These are phyloP conservation scores for Leuciscus idus DNA, from an alignment of 2,113 vertebrate species.

Conservation along the genomic window DNA sequence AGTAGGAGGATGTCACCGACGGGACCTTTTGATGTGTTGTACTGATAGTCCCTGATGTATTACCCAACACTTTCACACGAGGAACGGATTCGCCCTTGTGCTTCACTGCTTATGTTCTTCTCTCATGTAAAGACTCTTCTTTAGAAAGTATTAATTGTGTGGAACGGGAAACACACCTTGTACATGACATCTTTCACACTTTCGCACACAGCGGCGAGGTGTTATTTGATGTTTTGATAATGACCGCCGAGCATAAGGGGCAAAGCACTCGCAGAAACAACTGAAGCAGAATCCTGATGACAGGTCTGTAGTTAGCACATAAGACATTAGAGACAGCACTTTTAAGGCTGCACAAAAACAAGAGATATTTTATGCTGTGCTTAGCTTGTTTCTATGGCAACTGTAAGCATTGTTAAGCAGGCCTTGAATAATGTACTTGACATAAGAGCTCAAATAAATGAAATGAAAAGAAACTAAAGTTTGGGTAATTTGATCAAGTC, in stretches of 20 bases:
- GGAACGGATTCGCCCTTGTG: not conserved
- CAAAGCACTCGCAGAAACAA: not conserved
- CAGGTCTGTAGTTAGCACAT: conserved; percentile 9
- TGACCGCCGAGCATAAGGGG: not conserved
- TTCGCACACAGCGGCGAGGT: not conserved
- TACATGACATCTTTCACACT: not conserved
- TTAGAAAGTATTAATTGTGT: not conserved
- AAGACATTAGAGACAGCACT: not conserved
- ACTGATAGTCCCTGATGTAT: conserved; percentile 18
- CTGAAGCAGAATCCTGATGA: not conserved
- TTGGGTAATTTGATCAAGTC: not conserved
- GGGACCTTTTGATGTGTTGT: not conserved
- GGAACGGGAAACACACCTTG: not conserved
- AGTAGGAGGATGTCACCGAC: not conserved
- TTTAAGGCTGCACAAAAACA: not conserved
- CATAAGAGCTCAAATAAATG: not conserved
- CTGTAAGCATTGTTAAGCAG: conserved; percentile 48
- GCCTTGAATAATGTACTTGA: conserved; percentile 23
- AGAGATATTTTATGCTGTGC: not conserved
- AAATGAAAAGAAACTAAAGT: not conserved
- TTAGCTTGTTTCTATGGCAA: conserved; percentile 59
- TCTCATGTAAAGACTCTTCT: conserved; percentile 13
- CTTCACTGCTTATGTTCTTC: not conserved
- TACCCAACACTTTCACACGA: conserved; percentile 14
- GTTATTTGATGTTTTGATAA: conserved; percentile 21